Base-by-base conservation (phyloP, 2,113 vertebrate species). In the Clinocottus analis region DNA sequence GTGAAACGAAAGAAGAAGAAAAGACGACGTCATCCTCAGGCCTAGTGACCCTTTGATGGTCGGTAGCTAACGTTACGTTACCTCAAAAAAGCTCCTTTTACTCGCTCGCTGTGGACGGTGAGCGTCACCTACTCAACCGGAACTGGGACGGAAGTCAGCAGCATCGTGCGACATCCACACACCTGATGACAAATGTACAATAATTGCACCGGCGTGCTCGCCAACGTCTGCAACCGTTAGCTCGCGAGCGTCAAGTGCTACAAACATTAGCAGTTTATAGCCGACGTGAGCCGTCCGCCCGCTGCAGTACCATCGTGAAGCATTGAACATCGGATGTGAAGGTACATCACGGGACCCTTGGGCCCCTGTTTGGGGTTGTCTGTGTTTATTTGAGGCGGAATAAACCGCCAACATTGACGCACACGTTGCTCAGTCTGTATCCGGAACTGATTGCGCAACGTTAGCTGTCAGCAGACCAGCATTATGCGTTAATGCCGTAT, bases 101-200 rank as follows among this genome's bases (percentile, higher is more conserved):
- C 12, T 19, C 13, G 2, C 4, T 64, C n/a, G 1, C 23, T 29
- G 2, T 47, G 2, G 45, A 25, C 80, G 83, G 89, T 86, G 43
- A 76, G 83, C 35, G 0, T 0, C 2, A 2, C 14, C 17, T n/a
- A 29, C 29, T 33, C 12, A 3, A 14, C n/a, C 3, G 0, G 9
- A 21, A 27, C 5, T 0, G 0, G 4, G 0, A 27, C 3, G 1
- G 11, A 6, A 2, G 14, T 53, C 7, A 7, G 49, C 1, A 23
- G 0, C 1, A 0, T 8, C n/a, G 14, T 37, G 35, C 35, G 35
- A 37, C 3, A 37, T 37, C 35, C 33, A 41, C 21, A 3, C 3
- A 0, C 23, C 2, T 17, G 2, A 27, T 11, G 4, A 4, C 0
- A 17, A 25, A 31, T 4, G 1, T 1, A 27, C 29, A 29, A 4